Conservation (phyloP, 2,888 invertebrate genomes). For the Hypena proboscidalis region DNA sequence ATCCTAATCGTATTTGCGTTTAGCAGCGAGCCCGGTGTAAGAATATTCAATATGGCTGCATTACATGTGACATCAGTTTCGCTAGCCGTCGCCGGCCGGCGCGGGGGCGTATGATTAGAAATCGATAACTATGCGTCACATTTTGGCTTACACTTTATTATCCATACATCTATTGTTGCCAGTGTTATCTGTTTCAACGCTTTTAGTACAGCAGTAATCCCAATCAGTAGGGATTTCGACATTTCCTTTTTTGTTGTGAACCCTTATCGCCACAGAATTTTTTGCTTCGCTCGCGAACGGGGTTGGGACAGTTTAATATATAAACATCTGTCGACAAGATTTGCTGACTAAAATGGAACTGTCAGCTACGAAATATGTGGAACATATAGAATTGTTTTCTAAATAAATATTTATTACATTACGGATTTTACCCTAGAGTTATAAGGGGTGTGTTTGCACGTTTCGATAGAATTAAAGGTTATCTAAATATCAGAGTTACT, state of each 20-base stretch:
- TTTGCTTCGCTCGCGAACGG: conserved; percentile 50
- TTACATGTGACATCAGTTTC: conserved; percentile 44
- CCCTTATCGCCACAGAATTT: conserved; percentile 52
- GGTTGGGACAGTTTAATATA: conserved; percentile 47
- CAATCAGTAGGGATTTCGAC: conserved; percentile 71
- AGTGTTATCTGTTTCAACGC: conserved; percentile 66
- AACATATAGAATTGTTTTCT: conserved; percentile 3
- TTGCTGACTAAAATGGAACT: conserved; percentile 40
- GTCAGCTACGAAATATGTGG: conserved; percentile 4
- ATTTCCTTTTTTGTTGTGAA: conserved; percentile 50
- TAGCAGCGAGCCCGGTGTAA: conserved; percentile 19
- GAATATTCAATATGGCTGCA: conserved; percentile 40
- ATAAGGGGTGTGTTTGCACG: no score
- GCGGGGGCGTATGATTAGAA: conserved; percentile 77
- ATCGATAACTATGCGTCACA: conserved; percentile 80
- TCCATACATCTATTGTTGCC: conserved; percentile 66
- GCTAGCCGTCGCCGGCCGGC: conserved; percentile 34
- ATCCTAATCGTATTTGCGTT: conserved; percentile 40
- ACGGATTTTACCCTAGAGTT: no score
- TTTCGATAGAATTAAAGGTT: no score
- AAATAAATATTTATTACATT: no score
- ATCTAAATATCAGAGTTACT: no score
- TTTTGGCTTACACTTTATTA: conserved; percentile 66
- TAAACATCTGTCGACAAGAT: conserved; percentile 51
- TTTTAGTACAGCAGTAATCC: conserved; percentile 74